Percentiles rank a stretch among this genome's conserved stretches.
Conservation (phyloP, 2,888 invertebrate genomes). For the Phaonia tiefii region DNA sequence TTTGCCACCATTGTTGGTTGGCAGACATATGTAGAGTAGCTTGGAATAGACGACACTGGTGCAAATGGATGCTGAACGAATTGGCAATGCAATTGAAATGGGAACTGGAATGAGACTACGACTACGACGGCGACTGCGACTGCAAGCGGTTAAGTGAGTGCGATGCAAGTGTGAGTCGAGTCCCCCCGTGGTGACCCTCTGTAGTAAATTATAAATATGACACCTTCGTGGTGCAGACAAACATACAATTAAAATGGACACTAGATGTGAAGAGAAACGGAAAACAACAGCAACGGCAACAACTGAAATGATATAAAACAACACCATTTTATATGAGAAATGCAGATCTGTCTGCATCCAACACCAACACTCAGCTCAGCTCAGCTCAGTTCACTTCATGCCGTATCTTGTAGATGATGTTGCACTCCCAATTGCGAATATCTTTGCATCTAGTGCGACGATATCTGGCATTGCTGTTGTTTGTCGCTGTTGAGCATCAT, state of each 20-base stretch:
- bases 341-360: too few relatives aligned
- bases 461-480: too few relatives aligned
- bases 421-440: conserved; percentile 9
- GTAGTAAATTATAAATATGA: conserved; percentile 79
- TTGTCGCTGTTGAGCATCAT: too few relatives aligned
- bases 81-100: conserved; percentile 34
- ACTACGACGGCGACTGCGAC: too few relatives aligned
- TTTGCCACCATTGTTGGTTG: not conserved
- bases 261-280: conserved; percentile 57
- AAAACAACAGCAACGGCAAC: not conserved
- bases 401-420: conserved; percentile 30
- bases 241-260: conserved; percentile 69
- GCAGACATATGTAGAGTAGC: conserved; percentile 63
- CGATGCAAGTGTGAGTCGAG: conserved; percentile 49
- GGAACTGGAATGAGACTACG: conserved; percentile 42
- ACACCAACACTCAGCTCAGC: too few relatives aligned
- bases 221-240: conserved; percentile 73
- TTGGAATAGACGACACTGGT: conserved; percentile 1
- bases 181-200: conserved; percentile 77
- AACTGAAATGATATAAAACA: conserved; percentile 27
- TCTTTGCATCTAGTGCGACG: not conserved
- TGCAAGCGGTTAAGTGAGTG: too few relatives aligned
- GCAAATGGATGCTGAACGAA: conserved; percentile 34
- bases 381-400: too few relatives aligned
- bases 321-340: too few relatives aligned